Percentiles rank a stretch among this genome's conserved stretches.
These are phyloP conservation scores for Drosophila conformis DNA, from an alignment of 2,888 invertebrate genomes.

Conservation along the genomic window DNA sequence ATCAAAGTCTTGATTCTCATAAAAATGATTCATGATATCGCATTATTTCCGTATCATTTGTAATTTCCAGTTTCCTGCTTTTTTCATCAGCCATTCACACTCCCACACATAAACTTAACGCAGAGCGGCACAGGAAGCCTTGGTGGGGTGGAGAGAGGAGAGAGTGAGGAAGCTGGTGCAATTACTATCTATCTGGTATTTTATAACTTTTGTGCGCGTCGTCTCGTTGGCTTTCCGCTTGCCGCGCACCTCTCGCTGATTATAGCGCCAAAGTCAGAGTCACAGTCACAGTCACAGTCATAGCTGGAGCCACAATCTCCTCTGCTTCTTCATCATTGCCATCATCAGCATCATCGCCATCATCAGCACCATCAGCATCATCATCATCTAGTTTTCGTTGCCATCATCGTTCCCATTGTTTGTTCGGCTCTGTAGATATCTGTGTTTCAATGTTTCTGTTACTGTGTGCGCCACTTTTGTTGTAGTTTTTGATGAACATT, in stretches of 20 bases:
- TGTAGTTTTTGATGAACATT: constrained; percentile 80
- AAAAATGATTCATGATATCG: constrained; percentile 80
- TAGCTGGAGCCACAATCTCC: background rate
- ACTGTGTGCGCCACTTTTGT: constrained; percentile 63
- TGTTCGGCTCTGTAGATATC: constrained; percentile 41
- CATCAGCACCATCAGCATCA: constrained; percentile 18
- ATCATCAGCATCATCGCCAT: constrained; percentile 20
- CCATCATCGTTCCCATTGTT: constrained; percentile 44
- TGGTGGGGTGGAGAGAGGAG: background rate
- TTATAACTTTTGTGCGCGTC: constrained; percentile 75
- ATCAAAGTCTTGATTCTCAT: constrained; percentile 79
- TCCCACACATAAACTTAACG: constrained; percentile 23
- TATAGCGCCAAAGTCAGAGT: constrained; percentile 43
- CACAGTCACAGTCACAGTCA: constrained; percentile 25
- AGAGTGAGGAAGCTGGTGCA: constrained; percentile 45
- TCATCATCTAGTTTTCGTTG: constrained; percentile 45
- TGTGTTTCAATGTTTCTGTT: constrained; percentile 28
- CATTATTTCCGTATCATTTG: constrained; percentile 80
- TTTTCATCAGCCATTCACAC: constrained; percentile 58
- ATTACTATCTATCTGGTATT: constrained; percentile 79
- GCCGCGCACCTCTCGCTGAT: constrained; percentile 61
- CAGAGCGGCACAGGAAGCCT: background rate
- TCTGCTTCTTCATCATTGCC: constrained; percentile 1
- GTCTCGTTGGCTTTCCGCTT: constrained; percentile 43
- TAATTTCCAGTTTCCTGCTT: constrained; percentile 81